phyloP scores from a whole-genome alignment of 2,888 invertebrate genomes.

The Drosophila koepferae region DNA sequence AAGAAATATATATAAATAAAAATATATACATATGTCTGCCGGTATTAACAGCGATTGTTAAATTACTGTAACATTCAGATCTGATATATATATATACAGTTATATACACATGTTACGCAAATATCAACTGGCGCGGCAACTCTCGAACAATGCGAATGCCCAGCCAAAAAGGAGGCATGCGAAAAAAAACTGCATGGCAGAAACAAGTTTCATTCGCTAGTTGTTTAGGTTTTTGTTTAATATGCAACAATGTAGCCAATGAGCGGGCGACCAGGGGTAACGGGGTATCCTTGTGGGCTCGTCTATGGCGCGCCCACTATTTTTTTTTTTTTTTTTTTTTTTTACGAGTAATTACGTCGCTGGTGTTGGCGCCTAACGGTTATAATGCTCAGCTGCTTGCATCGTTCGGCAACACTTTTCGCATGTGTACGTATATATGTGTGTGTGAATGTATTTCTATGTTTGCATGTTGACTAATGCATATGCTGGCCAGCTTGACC shows the following conservation, averaged over 20 bases:
- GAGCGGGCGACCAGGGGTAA: neutral
- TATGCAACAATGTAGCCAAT: neutral
- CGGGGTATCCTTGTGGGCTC: conserved; percentile 63
- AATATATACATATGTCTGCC: conserved; percentile 8
- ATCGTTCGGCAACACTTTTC: conserved; percentile 9
- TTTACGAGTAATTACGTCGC: conserved; percentile 59
- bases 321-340: conserved; percentile 30
- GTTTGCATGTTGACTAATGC: conserved; percentile 30
- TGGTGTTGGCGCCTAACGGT: conserved; percentile 57
- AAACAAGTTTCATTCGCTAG: conserved; percentile 65
- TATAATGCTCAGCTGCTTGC: conserved; percentile 25
- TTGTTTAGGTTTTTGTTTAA: neutral
- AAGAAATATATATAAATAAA: neutral
- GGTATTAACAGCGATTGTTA: conserved; percentile 36
- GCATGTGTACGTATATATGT: conserved; percentile 11
- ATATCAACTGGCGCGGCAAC: conserved; percentile 60
- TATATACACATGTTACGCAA: conserved; percentile 58
- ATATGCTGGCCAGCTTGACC: conserved; percentile 73
- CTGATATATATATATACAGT: conserved; percentile 41
- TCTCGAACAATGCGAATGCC: conserved; percentile 44
- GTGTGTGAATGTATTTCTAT: conserved; percentile 12
- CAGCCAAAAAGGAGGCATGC: conserved; percentile 20
- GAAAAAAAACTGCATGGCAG: conserved; percentile 27
- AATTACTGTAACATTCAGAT: conserved; percentile 21
- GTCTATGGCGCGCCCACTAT: conserved; percentile 63